phyloP scores from a whole-genome alignment of 2,113 vertebrate genomes.

The Eira barbara region DNA sequence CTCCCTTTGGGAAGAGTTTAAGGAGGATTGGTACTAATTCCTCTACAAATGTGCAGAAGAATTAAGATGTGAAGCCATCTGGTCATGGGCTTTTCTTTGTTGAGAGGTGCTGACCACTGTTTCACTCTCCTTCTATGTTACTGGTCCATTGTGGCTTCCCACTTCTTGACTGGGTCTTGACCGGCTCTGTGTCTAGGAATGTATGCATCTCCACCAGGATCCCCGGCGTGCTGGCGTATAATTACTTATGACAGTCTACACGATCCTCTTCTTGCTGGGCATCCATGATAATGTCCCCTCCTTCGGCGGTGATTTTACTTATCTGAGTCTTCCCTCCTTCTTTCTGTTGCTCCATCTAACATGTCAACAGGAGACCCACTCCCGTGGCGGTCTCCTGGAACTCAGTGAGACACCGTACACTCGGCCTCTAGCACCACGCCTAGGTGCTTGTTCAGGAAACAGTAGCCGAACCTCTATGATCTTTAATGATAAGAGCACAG shows the following conservation, averaged over 20 bases:
- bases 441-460: not conserved
- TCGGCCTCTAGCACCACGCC: not conserved
- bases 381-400: not conserved
- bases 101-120: not conserved
- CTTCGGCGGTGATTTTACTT: not conserved
- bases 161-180: not conserved
- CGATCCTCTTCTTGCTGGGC: not conserved
- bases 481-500: not conserved
- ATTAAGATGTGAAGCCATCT: not conserved
- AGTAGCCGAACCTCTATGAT: not conserved
- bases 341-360: not conserved
- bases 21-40: not conserved
- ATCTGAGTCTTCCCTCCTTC: not conserved
- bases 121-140: not conserved
- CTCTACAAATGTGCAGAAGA: not conserved
- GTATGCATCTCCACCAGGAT: not conserved
- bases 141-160: not conserved
- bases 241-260: not conserved
- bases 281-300: not conserved
- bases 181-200: not conserved
- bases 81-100: not conserved
- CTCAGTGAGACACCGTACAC: not conserved
- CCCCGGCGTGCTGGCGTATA: not conserved
- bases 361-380: not conserved
- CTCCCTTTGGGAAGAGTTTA: not conserved